Base-by-base conservation (phyloP, 2,888 invertebrate species). In the Sisyra nigra region DNA sequence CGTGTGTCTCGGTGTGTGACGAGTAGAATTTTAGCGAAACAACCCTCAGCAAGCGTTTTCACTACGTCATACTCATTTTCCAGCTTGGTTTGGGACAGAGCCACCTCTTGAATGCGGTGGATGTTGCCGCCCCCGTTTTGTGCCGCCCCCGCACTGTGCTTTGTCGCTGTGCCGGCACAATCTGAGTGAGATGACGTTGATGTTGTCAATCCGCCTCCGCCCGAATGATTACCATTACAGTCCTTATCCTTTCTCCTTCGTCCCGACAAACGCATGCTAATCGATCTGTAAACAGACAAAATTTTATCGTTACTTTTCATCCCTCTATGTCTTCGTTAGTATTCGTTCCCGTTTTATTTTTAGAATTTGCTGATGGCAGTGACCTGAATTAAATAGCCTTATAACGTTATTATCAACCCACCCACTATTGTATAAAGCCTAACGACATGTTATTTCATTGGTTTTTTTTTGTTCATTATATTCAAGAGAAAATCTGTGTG, bases 1-100 rank as follows among this genome's bases (percentile, higher is more conserved):
- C 76, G 74, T 30, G 75, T 71, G 33, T 64, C 62, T 9, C 66
- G 59, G 53, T 73, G 72, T 2, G 58, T 67, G 6, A 77, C 77
- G 37, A 82, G 62, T 19, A 80, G 60, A 1, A 81, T 72, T 52
- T 74, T 73, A 3, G 80, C 79, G 55, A 78, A 80, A 48, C 77
- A 76, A 8, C 80, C 80, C 53, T 78, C 74, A 9, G 76, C 77
- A 18, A 81, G 60, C 2, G 72, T 73, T 52, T 69, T 70, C 37
- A 74, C 64, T 11, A 80, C 67, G 46, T 74, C 69, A 58, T 80
- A 81, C 56, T 79, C 75, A 49, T 70, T 65, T 13, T 61, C 54
- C 40, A 74, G 62, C 32, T 69, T 65, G 54, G 72, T 56, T 47
- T 69, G 57, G 3, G 69, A 67, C 41, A 74, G 55, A 1, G 65